Percentiles rank a stretch among this genome's conserved stretches.
Conservation (phyloP, 2,113 vertebrate species). For the Anser cygnoides region DNA sequence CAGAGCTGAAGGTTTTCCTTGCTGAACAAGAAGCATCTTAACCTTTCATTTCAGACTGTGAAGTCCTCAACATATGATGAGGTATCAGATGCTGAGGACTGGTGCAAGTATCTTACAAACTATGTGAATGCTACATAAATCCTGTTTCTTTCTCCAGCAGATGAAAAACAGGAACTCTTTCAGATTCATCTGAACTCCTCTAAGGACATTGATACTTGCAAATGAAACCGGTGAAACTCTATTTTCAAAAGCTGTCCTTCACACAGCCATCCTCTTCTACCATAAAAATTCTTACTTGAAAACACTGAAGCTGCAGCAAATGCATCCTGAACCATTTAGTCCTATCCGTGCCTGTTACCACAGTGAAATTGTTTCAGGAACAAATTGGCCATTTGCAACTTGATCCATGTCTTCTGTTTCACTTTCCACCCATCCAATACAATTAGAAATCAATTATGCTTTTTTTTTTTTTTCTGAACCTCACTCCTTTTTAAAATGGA, state of each 20-base stretch:
- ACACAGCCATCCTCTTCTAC: neutral
- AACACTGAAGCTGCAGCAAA: neutral
- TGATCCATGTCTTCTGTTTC: neutral
- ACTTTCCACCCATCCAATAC: neutral
- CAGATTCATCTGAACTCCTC: neutral
- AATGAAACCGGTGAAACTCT: neutral
- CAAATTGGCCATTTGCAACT: constrained; percentile 38
- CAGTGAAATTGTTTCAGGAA: neutral
- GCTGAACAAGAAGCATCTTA: neutral
- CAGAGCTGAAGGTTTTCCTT: neutral
- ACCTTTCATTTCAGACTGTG: neutral
- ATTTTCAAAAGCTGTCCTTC: neutral
- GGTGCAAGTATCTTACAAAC: neutral
- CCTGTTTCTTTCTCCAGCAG: neutral
- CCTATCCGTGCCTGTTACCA: neutral
- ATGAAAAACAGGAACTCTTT: neutral
- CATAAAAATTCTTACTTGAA: neutral
- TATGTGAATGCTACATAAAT: neutral
- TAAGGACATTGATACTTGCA: neutral
- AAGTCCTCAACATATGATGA: neutral
- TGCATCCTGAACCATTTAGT: neutral
- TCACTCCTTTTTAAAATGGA: neutral
- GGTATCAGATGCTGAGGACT: no score
- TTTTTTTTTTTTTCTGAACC: neutral
- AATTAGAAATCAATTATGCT: neutral